phyloP scores from a whole-genome alignment of 1,140 invertebrate species.

The Pissodes strobi region DNA sequence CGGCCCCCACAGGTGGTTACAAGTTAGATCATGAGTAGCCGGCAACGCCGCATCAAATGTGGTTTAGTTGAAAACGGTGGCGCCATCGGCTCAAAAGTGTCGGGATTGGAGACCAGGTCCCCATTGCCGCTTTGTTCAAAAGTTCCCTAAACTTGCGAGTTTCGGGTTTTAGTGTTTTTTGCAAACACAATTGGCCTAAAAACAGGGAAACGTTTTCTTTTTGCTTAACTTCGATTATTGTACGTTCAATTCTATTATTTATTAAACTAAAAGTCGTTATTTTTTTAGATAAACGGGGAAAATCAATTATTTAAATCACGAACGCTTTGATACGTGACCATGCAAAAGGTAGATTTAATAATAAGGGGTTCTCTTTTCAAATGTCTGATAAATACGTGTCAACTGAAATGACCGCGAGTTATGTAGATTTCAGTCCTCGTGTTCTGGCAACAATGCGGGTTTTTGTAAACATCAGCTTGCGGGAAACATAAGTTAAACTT shows the following conservation, averaged over 20 bases:
- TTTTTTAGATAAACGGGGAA: no score
- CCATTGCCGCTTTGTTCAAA: slow-evolving; percentile 24
- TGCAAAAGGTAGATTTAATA: slow-evolving; percentile 16
- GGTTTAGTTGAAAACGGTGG: slow-evolving; percentile 14
- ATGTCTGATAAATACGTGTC: slow-evolving; percentile 25
- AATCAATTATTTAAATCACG: no score
- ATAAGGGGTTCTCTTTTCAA: slow-evolving; percentile 26
- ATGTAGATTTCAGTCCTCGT: slow-evolving; percentile 7
- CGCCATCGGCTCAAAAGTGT: slow-evolving; percentile 15
- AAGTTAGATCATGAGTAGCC: background rate
- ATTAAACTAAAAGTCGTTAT: no score
- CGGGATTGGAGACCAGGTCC: background rate
- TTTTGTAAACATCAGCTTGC: slow-evolving; percentile 21
- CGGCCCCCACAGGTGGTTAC: slow-evolving; percentile 35
- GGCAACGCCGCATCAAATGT: slow-evolving; percentile 21
- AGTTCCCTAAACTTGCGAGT: no score
- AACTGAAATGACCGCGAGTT: slow-evolving; percentile 28
- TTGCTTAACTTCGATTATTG: no score
- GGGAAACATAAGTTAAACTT: slow-evolving; percentile 23
- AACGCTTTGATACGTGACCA: background rate
- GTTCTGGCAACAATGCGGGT: slow-evolving; percentile 21
- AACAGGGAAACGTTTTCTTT: no score
- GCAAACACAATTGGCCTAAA: no score
- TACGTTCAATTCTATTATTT: no score
- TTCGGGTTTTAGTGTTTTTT: no score